Evolutionary conservation across 92 coral and sea anemone species (phyloP), one percentile per base, ranked within the genome.

Genomic region (Chrysogorgia sp.): DNA sequence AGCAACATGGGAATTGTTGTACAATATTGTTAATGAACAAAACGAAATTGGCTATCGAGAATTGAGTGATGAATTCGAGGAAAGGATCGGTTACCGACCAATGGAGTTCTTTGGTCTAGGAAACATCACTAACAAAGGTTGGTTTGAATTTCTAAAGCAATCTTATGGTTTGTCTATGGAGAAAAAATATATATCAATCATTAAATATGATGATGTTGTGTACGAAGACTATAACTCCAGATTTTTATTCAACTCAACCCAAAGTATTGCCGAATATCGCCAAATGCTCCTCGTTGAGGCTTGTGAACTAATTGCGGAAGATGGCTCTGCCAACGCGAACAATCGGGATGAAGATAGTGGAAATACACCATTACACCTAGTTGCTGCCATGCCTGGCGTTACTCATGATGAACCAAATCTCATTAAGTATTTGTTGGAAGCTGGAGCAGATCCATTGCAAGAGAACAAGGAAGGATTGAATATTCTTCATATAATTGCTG

Each of bases 321-420:
- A 25, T 3, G 69, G 59, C 26, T 37, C 48, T 43, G 53, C 49
- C 21, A 75, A 88, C 66, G 22, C 25, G 24, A 31, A 25, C 48
- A 75, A 65, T 3, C 9, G 17, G 3, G 26, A 77, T 41, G 64
- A 53, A 21, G 52, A 33, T 2, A 53, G 24, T 9, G 82, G 85
- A 22, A 89, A 82, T 22, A 89, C 87, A 0, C 82, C 83, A 9
- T 67, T 85, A 41, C 92, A 89, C 48, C 76, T 89, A 14, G 52
- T 78, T 25, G 75, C 90, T 12, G 83, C 92, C 25, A 58, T 89
- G 21, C 92, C 92, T 14, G 66, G 78, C 29, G 68, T 77, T 52
- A 70, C 58, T 3, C 31, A 64, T 3, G 52, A 77, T 34, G 67
- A 67, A 5, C 23, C 58, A 19, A 48, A 25, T n/a, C 71, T 67